Evolutionary conservation across 2,113 vertebrate species (phyloP), one percentile per base, ranked within the genome.

Genomic region (Syngnathoides biaculeatus): DNA sequence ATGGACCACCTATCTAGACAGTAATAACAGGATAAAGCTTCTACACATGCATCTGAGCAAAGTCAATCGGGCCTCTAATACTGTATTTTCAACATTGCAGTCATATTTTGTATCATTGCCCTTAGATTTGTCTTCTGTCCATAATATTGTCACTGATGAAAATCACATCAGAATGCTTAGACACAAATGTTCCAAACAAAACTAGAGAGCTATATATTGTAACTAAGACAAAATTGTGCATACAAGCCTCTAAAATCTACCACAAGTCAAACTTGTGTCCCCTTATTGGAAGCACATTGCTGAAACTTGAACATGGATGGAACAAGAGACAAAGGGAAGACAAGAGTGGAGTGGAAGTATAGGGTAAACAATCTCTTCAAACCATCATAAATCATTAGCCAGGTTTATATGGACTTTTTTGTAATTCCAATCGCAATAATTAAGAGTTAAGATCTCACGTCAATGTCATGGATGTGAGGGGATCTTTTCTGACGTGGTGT

Each of bases 331-430:
- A 64, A 27, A 64, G 8, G 38, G 69, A 60, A 39, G 64, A 64
- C 24, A 30, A 26, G 63, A 45, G 67, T 72, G 71, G 73, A 86
- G 19, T 56, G 65, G 47, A 73, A 84, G 83, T 79, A 89, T 85
- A 89, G 83, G 92, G 92, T 93, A 92, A 95, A 93, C 92, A 94
- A 87, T 91, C 87, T 87, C 72, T 91, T 89, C 84, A 77, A 90
- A 78, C 78, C 80, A 81, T 86, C 92, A 94, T 95, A 95, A 95
- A 98, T 96, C 94, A 5, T 35, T 35, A 35, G 30, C 30, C 30
- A 5, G 30, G 30, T 35, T 35, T 35, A 35, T 35, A 35, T 35
- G n/a, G n/a, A 35, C 30, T 35, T 35, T 5, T 35, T 35, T 35
- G 30, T 35, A 3, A 35, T 35, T 5, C 30, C 30, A 35, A 35